phyloP scores from a whole-genome alignment of 1,140 invertebrate genomes.

The Battus philenor region DNA sequence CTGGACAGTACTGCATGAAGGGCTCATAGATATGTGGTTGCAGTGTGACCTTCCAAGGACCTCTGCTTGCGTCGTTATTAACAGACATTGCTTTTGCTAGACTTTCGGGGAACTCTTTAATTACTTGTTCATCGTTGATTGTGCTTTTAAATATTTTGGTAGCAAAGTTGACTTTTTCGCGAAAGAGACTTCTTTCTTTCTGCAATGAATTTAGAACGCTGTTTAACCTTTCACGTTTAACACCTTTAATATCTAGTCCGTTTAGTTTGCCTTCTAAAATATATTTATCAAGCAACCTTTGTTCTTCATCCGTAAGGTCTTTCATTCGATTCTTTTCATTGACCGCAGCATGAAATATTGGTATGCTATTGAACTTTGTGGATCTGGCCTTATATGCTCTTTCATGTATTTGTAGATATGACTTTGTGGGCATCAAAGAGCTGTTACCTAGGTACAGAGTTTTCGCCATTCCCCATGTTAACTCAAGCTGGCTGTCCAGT shows the following conservation, averaged over 20 bases:
- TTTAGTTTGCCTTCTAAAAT: slow-evolving; percentile 88
- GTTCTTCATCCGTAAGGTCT: slow-evolving; percentile 81
- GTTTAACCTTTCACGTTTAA: slow-evolving; percentile 69
- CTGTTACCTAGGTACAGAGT: slow-evolving; percentile 88
- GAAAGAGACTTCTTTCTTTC: slow-evolving; percentile 77
- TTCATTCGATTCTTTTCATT: slow-evolving; percentile 76
- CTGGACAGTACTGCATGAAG: slow-evolving; percentile 90
- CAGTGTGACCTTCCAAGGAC: slow-evolving; percentile 88
- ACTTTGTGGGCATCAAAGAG: slow-evolving; percentile 85
- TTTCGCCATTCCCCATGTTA: slow-evolving; percentile 92
- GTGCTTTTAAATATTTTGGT: slow-evolving; percentile 80
- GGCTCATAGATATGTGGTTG: slow-evolving; percentile 82
- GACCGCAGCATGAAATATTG: slow-evolving; percentile 83
- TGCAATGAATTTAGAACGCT: slow-evolving; percentile 69
- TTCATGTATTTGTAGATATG: slow-evolving; percentile 85
- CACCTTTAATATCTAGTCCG: slow-evolving; percentile 78
- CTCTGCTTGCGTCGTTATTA: slow-evolving; percentile 80
- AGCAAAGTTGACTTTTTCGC: slow-evolving; percentile 79
- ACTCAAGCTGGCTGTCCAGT: slow-evolving; percentile 82
- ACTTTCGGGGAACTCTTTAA: slow-evolving; percentile 85
- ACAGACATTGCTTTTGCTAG: slow-evolving; percentile 81
- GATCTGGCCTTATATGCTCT: slow-evolving; percentile 80
- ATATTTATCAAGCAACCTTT: slow-evolving; percentile 85
- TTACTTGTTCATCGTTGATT: slow-evolving; percentile 79
- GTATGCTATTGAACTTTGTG: slow-evolving; percentile 80